Base-by-base conservation (phyloP, 2,113 vertebrate species). In the Perca schrenkii region DNA sequence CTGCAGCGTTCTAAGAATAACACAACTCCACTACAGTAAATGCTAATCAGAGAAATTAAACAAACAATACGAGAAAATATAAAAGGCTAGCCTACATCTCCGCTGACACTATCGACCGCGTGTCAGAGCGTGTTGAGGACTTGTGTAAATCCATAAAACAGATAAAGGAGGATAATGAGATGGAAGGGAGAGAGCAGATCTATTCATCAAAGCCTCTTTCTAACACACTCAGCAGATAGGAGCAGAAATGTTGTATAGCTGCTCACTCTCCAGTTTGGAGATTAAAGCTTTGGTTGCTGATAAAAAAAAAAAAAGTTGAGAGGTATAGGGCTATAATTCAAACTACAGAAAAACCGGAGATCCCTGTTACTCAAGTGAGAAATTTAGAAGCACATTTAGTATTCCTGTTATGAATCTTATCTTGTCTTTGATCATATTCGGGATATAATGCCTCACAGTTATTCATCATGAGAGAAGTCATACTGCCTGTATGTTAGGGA, bases 131-230 rank as follows among this genome's bases (percentile, higher is more conserved):
- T 78, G 88, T 89, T 84, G 88, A 89, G 86, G 90, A 89, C 86
- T 86, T 83, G 87, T 89, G 85, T 91, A 92, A 93, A 93, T 90
- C 90, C 86, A 92, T 93, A 90, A 91, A 88, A 89, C 88, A 92
- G 91, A 92, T 91, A 85, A 93, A 88, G 83, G 81, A 75, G 88
- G 90, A 93, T 92, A 94, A 94, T 94, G 90, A 93, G 92, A 93
- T 92, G 88, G 89, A 89, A 87, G 86, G 88, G 87, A 79, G 91
- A 65, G 84, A 87, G 74, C 86, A 88, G 90, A 93, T 93, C 92
- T 91, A 90, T 93, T 92, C 90, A 92, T 93, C 92, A 93, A 94
- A 94, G 91, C 92, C 81, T 88, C 91, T 92, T 94, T 93, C 89
- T 54, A 88, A 94, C 92, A 74, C 83, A 92, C 91, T 94, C 92